phyloP scores from a whole-genome alignment of 64 coral and sea anemone species.

The Acropora tenuis region DNA sequence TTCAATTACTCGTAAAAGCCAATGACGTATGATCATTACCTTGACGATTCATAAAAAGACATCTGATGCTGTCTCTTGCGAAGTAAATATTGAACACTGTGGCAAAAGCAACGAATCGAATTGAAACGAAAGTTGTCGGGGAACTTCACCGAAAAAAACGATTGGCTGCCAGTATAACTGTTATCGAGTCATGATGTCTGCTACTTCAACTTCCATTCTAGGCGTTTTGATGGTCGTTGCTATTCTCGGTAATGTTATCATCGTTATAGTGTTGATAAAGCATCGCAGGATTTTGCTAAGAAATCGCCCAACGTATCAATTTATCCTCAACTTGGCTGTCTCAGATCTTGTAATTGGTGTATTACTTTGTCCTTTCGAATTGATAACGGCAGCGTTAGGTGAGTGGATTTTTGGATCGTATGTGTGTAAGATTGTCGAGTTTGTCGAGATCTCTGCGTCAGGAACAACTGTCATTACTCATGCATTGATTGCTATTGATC shows the following conservation, averaged over 20 bases:
- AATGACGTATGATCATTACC: too few species aligned
- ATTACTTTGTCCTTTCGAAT: conserved; percentile 49
- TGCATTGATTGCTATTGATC: conserved; percentile 58
- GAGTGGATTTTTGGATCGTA: conserved; percentile 39
- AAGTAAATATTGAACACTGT: too few species aligned
- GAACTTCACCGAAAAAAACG: background rate
- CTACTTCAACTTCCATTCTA: background rate
- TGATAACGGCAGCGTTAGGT: background rate
- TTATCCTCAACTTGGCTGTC: conserved; percentile 68
- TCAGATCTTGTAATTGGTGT: conserved; percentile 61
- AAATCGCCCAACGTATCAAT: conserved; percentile 31
- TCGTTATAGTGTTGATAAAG: conserved; percentile 11
- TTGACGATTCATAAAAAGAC: too few species aligned
- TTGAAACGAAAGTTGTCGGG: background rate
- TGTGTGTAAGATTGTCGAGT: conserved; percentile 61
- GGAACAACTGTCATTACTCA: conserved; percentile 44
- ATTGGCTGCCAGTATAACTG: background rate
- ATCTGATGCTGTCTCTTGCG: too few species aligned
- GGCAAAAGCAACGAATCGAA: too few species aligned
- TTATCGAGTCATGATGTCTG: background rate
- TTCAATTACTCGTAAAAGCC: too few species aligned
- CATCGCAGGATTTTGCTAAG: background rate
- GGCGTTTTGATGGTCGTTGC: background rate
- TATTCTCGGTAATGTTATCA: background rate
- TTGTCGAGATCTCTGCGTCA: conserved; percentile 39